Evolutionary conservation across 2,797 vertebrate species (phyloP), one percentile per base, ranked within the genome.

Genomic region (Champsocephalus esox): DNA sequence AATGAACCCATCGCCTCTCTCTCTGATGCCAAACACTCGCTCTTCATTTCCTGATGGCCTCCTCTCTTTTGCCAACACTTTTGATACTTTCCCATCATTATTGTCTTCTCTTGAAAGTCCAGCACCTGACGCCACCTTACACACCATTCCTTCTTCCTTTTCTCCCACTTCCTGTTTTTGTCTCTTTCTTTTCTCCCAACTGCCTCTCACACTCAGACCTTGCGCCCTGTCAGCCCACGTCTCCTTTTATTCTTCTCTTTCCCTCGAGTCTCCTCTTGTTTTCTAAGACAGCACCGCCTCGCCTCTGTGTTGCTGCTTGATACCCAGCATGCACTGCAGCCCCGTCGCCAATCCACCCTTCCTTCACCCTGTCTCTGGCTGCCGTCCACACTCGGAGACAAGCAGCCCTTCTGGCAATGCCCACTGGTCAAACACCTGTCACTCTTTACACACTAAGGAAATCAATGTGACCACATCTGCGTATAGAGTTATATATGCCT

Each of bases 351-450:
- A 60, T 49, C 54, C 73, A 75, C 66, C 68, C 66, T 71, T 51
- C 45, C 41, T 68, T 58, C 58, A 58, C 67, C 73, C 16, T 74
- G 17, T 64, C 17, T 73, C 81, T 85, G 79, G 75, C 87, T 82
- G 67, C 69, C 76, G 66, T 84, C 73, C 49, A 45, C 46, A 2
- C 73, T 65, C 54, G 58, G 61, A 64, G 78, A 49, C 60, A 46
- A 46, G 57, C 77, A 60, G 63, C 62, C 49, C 72, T 62, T 75
- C 57, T 79, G 81, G 51, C 70, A 66, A 2, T 28, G 56, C 72
- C 86, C 80, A 81, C 87, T 66, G 81, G 82, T 84, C 73, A 50
- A 73, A 83, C 89, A 90, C 88, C 87, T 92, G 86, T 75, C 73
- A 66, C 83, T 71, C 61, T 69, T 59, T 57, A 21, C 70, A 66